Conservation (phyloP, 2,113 vertebrate genomes). For the Cryptomyrus ogoouensis region DNA sequence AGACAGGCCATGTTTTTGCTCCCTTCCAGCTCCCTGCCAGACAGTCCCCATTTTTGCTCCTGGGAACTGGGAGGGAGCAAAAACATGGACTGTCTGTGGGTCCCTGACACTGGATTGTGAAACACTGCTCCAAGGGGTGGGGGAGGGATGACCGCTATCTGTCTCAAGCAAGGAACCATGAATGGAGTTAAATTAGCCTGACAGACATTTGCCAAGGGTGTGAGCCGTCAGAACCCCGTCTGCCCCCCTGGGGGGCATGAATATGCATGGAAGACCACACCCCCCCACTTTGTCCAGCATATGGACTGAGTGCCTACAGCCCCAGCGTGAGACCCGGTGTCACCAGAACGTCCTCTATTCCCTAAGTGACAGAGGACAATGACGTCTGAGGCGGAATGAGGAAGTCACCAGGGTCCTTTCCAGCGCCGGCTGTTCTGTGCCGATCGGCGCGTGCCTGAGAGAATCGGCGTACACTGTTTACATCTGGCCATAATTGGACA, state of each 20-base stretch:
- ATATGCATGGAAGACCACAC: conserved; percentile 43
- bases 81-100: neutral
- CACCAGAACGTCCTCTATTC: conserved; percentile 27
- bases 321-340: conserved; percentile 41
- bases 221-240: conserved; percentile 19
- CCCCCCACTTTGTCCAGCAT: conserved; percentile 16
- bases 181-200: conserved; percentile 18
- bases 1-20: neutral
- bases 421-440: neutral
- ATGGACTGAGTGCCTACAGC: conserved; percentile 24
- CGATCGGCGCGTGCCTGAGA: neutral
- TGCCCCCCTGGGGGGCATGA: conserved; percentile 40
- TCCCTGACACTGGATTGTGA: neutral
- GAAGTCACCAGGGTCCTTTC: neutral
- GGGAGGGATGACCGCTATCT: neutral
- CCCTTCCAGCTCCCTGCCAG: neutral
- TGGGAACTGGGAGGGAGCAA: neutral
- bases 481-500: conserved; percentile 42
- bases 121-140: neutral
- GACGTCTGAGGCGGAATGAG: neutral
- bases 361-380: neutral
- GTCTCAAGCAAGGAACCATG: neutral
- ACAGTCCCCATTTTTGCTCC: neutral
- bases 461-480: neutral
- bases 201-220: conserved; percentile 40